Evolutionary conservation across 2,888 invertebrate species (phyloP).

Genomic region (Dicyrtomina minuta): DNA sequence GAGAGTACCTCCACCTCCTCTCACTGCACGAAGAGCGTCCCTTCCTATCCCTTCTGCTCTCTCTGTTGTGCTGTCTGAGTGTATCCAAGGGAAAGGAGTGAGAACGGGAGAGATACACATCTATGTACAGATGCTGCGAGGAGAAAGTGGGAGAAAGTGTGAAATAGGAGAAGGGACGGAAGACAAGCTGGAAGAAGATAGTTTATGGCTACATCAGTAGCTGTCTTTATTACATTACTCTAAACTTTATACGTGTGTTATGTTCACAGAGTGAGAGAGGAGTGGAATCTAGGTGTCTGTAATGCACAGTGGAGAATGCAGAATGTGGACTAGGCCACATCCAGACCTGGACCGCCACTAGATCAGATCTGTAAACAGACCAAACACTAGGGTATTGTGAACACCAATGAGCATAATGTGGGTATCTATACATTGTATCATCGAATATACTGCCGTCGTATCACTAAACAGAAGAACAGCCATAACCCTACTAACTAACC

Average conservation of each 20-base stretch:
- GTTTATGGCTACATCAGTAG: slow-evolving; percentile 14
- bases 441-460: no score
- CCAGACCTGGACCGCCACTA: no score
- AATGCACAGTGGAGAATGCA: no score
- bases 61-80: neutral
- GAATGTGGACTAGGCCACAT: no score
- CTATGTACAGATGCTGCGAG: no score
- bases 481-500: neutral
- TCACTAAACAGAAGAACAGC: neutral
- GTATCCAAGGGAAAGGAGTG: no score
- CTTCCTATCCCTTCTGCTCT: neutral
- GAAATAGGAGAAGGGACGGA: neutral
- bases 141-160: neutral
- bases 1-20: no score
- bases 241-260: slow-evolving; percentile 3
- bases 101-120: no score
- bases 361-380: no score
- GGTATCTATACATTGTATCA: no score
- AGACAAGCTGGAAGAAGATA: neutral
- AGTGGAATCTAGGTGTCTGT: neutral
- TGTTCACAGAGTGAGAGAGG: neutral
- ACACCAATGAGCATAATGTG: no score
- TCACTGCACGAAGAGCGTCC: slow-evolving; percentile 7
- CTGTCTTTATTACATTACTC: slow-evolving; percentile 9
- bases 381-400: no score